A percentile compares a stretch with the other conserved stretches of the same genome.
Evolutionary conservation across 92 coral and sea anemone species (phyloP).

Genomic region (Epizoanthus fatuus): DNA sequence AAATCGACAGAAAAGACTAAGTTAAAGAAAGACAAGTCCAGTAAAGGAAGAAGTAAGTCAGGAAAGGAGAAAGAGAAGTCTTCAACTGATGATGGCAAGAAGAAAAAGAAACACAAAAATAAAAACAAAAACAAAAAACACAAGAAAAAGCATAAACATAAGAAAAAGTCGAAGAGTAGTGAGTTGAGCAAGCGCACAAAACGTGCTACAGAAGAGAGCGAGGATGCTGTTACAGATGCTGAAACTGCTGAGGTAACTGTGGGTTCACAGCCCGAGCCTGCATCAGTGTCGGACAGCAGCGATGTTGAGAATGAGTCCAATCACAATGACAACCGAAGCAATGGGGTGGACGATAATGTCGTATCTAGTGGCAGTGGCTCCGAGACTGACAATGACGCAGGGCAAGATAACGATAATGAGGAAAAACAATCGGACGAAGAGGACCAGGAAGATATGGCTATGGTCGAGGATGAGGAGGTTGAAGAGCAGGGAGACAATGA

Average conservation of each 20-base stretch:
- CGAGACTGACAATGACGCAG: neutral
- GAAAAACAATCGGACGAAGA: neutral
- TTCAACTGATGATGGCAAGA: conserved; percentile 42
- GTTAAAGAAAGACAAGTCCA: conserved; percentile 15
- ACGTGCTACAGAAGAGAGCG: neutral
- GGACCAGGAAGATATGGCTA: neutral
- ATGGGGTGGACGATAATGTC: neutral
- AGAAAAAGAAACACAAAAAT: conserved; percentile 32
- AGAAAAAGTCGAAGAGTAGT: conserved; percentile 21
- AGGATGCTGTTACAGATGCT: neutral
- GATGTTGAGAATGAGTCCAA: conserved; percentile 17
- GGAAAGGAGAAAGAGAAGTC: conserved; percentile 35
- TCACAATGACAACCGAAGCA: neutral
- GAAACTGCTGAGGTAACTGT: conserved; percentile 3
- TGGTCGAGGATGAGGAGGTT: neutral
- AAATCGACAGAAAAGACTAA: neutral
- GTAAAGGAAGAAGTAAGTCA: conserved; percentile 7
- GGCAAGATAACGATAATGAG: neutral
- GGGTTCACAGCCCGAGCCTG: conserved; percentile 17
- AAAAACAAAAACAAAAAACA: conserved; percentile 22
- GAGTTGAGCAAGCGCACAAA: conserved; percentile 18
- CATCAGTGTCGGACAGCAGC: conserved; percentile 34
- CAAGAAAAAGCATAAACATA: conserved; percentile 37
- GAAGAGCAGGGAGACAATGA: neutral
- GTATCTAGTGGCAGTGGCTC: conserved; percentile 21